Evolutionary conservation across 2,888 invertebrate species (phyloP).

Genomic region (Ommatoiulus sabulosus): DNA sequence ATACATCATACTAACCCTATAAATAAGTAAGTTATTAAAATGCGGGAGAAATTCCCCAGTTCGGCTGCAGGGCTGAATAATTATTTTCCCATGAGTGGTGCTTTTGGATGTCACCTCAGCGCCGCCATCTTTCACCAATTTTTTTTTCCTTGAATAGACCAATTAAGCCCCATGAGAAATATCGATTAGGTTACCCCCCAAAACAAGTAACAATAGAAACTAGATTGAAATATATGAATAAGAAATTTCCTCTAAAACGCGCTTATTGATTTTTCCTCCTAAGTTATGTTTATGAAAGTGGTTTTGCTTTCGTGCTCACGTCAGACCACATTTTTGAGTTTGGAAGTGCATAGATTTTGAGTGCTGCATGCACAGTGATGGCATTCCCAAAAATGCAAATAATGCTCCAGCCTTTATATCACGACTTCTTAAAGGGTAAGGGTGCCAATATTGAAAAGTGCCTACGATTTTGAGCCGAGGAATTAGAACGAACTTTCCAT

Average conservation of each 20-base stretch:
- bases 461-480: too few species aligned
- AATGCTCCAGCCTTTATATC: background rate
- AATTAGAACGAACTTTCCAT: too few species aligned
- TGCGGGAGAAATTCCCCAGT: too few species aligned
- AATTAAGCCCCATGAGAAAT: background rate
- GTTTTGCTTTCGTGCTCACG: background rate
- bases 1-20: too few species aligned
- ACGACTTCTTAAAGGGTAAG: background rate
- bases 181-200: background rate
- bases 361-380: background rate
- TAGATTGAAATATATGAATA: conserved; percentile 1
- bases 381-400: background rate
- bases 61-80: background rate
- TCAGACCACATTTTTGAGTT: background rate
- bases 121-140: background rate
- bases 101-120: background rate
- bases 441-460: background rate
- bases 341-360: background rate
- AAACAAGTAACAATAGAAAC: background rate
- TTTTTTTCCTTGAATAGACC: background rate
- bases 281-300: background rate
- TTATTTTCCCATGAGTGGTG: background rate
- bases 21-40: too few species aligned
- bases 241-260: background rate
- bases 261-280: background rate